Base-by-base conservation (phyloP, 2,113 vertebrate species). In the Theristicus caerulescens region DNA sequence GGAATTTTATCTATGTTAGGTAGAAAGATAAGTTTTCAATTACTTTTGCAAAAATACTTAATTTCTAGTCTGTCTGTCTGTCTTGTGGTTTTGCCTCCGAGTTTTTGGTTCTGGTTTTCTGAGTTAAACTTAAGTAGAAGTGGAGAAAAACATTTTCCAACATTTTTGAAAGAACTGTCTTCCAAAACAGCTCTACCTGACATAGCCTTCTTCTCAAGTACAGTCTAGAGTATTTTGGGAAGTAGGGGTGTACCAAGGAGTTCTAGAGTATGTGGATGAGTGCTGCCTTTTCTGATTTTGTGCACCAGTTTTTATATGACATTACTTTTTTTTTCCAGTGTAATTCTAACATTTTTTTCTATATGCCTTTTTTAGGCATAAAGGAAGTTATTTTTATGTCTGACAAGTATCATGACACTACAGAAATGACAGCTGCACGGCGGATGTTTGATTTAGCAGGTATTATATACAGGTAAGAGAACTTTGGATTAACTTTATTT, bases 311-410 rank as follows among this genome's bases (percentile, higher is more conserved):
- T n/a, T 61, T 49, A 11, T 34, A 65, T 55, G 27, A 26, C 6
- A 4, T 31, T 40, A 34, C 15, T 44, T 7, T 15, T 44, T 70
- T 29, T 72, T 44, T 36, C 4, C 8, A 29, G n/a, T 51, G 57
- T 59, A 88, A 85, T 74, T 85, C 54, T 95, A 84, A 87, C 54
- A 7, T 36, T 59, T 83, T 83, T 93, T 82, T 83, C 42, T 12
- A 1, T 54, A 10, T 90, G 79, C 59, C 67, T 64, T 88, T 73
- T 96, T 49, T 97, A 99, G 99, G 99, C 94, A 99, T 99, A 92
- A 99, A 98, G 90, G 99, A 99, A 86, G 99, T 99, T 55, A 98
- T 99, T 94, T 99, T 98, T 98, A 98, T 99, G 96, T 99, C 99
- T 20, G 99, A 99, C 96, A 99, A 99, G 86, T 99, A 99, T 86